Conservation (phyloP, 2,113 vertebrate genomes). For the Ptilonorhynchus violaceus region DNA sequence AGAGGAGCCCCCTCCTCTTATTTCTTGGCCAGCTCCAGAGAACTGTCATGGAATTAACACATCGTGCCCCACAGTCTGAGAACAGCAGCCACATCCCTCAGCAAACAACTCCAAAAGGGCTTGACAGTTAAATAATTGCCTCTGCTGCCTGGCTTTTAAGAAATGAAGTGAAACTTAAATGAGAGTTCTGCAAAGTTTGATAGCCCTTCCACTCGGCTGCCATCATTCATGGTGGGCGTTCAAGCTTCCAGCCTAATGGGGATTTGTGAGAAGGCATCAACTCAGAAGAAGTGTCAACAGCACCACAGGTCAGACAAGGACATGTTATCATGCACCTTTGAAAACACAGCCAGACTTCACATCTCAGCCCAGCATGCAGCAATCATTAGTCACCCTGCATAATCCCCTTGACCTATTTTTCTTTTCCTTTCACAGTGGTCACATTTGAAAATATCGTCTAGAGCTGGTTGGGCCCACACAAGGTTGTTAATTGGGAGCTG, state of each 20-base stretch:
- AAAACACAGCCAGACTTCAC: conserved; percentile 29
- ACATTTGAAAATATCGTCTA: conserved; percentile 24
- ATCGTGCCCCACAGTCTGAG: not conserved
- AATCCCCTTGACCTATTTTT: conserved; percentile 49
- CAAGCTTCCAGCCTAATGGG: conserved; percentile 27
- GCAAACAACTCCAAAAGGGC: not conserved
- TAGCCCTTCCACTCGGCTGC: not conserved
- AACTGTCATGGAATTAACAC: not conserved
- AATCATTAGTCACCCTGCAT: conserved; percentile 47
- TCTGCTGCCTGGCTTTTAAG: conserved; percentile 1
- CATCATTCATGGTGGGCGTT: not conserved
- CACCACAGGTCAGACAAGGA: conserved; percentile 48
- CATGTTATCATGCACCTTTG: conserved; percentile 53
- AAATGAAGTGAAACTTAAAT: not conserved
- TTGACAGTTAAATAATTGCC: not conserved
- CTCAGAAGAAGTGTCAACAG: conserved; percentile 42
- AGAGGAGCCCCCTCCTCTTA: not conserved
- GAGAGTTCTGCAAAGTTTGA: not conserved
- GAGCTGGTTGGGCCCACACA: not conserved
- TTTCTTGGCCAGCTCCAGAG: not conserved
- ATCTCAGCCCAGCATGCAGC: conserved; percentile 30
- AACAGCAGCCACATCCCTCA: not conserved
- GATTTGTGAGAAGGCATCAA: conserved; percentile 28
- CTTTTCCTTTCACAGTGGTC: conserved; percentile 7
- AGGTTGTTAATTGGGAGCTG: conserved; percentile 34